A percentile compares a stretch with the other conserved stretches of the same genome.
Conservation (phyloP, 2,797 vertebrate species). For the Acanthurus tractus region DNA sequence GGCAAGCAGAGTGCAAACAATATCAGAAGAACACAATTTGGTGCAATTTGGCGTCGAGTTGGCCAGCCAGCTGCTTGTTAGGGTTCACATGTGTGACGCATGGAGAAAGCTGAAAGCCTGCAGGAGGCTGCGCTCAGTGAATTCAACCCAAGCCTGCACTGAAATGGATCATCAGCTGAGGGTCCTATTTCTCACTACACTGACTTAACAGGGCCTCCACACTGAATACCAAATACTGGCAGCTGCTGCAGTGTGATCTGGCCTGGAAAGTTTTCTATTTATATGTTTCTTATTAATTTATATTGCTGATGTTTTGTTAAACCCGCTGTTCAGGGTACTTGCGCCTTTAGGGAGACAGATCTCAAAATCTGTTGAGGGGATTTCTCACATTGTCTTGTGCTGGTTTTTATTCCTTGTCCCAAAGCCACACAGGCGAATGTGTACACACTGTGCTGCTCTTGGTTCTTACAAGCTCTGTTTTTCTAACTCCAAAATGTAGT, state of each 20-base stretch:
- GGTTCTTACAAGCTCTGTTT: no score
- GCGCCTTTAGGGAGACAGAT: neutral
- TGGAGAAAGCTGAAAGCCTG: constrained; percentile 22
- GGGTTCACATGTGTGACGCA: constrained; percentile 23
- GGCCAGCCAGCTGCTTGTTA: constrained; percentile 40
- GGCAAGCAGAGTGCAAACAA: constrained; percentile 15
- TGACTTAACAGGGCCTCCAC: constrained; percentile 33
- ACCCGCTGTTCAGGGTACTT: neutral
- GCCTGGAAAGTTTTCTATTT: neutral
- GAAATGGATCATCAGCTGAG: constrained; percentile 35
- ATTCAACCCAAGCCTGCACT: neutral
- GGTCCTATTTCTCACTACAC: constrained; percentile 34
- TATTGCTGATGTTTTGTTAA: neutral
- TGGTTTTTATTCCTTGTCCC: neutral
- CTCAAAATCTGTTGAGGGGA: neutral
- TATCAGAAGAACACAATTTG: constrained; percentile 51
- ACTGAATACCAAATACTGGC: constrained; percentile 32
- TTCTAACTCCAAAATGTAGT: no score
- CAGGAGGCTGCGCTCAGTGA: constrained; percentile 11
- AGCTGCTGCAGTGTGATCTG: constrained; percentile 1
- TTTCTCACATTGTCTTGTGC: neutral
- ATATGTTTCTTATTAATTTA: neutral
- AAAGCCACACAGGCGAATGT: no score
- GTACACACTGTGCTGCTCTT: no score
- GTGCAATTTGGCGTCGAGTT: constrained; percentile 27